Evolutionary conservation across 2,888 invertebrate genomes (phyloP).

Genomic region (Scaptomyza reducta): DNA sequence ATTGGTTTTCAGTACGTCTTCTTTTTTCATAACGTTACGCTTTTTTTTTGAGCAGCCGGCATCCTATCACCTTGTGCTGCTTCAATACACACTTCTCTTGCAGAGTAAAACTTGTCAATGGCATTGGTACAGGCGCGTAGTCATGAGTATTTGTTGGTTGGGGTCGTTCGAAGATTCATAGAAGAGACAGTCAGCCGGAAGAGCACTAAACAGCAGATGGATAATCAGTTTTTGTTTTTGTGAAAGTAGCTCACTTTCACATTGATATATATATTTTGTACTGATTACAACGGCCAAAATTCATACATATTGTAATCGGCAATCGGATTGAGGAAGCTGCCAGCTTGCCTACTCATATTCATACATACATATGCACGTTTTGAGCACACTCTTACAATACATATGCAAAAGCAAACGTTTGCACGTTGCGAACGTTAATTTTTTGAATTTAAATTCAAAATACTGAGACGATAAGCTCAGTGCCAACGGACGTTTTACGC

Average conservation of each 20-base stretch:
- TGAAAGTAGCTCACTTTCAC: conserved; percentile 14
- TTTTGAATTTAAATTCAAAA: conserved; percentile 65
- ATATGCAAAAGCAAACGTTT: conserved; percentile 1
- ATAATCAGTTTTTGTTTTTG: conserved; percentile 15
- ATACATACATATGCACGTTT: background rate
- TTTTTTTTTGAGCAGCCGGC: conserved; percentile 51
- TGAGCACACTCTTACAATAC: conserved; percentile 1
- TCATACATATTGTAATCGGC: conserved; percentile 5
- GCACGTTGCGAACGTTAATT: conserved; percentile 47
- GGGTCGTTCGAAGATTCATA: conserved; percentile 18
- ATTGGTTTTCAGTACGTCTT: conserved; percentile 40
- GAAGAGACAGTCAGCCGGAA: conserved; percentile 27
- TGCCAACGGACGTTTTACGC: conserved; percentile 46
- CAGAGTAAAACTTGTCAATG: conserved; percentile 56
- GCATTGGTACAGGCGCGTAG: conserved; percentile 59
- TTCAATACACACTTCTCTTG: conserved; percentile 37
- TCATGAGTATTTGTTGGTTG: conserved; percentile 19
- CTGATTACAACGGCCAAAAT: conserved; percentile 19
- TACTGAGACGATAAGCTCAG: conserved; percentile 46
- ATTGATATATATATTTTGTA: conserved; percentile 6
- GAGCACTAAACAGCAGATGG: conserved; percentile 22
- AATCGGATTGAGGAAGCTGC: conserved; percentile 25
- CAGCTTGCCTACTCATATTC: background rate
- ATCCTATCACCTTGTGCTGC: conserved; percentile 56
- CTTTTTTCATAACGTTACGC: conserved; percentile 41